phyloP scores from a whole-genome alignment of 2,888 invertebrate genomes.

The Gryllus longicercus region DNA sequence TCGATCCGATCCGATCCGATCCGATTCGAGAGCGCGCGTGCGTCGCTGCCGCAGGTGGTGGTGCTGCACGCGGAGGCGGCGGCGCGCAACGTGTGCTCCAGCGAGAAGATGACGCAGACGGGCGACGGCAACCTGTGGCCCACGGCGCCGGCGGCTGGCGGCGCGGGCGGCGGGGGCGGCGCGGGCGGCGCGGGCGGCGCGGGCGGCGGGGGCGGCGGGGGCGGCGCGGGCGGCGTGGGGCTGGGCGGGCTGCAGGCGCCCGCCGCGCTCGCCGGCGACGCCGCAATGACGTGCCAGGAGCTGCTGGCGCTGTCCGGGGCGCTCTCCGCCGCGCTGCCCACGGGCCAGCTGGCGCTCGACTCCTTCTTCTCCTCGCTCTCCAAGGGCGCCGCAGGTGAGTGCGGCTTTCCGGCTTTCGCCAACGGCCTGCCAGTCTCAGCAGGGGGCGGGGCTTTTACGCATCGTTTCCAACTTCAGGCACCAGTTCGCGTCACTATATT shows the following conservation, averaged over 20 bases:
- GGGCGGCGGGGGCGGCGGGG: not conserved
- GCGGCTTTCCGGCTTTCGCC: not conserved
- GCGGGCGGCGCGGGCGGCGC: not conserved
- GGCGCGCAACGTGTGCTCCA: constrained; percentile 66
- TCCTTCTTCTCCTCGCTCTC: constrained; percentile 77
- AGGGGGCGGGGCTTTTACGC: too few relatives aligned
- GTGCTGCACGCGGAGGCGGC: constrained; percentile 27
- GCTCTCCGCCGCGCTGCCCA: constrained; percentile 84
- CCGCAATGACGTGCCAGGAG: constrained; percentile 77
- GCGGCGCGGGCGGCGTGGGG: not conserved
- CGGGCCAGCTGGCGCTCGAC: constrained; percentile 75
- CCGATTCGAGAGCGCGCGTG: too few relatives aligned
- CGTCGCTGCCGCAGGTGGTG: not conserved
- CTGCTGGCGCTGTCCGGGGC: constrained; percentile 88
- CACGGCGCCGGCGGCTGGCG: not conserved
- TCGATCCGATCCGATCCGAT: too few relatives aligned
- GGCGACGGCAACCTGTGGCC: constrained; percentile 69
- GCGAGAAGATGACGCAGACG: constrained; percentile 87
- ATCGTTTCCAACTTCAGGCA: too few relatives aligned
- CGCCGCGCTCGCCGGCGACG: constrained; percentile 29
- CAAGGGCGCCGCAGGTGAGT: constrained; percentile 57
- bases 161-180: not conserved
- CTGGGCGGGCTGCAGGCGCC: not conserved
- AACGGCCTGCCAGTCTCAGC: too few relatives aligned
- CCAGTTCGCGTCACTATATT: too few relatives aligned